Evolutionary conservation across 2,113 vertebrate genomes (phyloP), one percentile per base, ranked within the genome.

Genomic region (Mesoclemmys tuberculata): DNA sequence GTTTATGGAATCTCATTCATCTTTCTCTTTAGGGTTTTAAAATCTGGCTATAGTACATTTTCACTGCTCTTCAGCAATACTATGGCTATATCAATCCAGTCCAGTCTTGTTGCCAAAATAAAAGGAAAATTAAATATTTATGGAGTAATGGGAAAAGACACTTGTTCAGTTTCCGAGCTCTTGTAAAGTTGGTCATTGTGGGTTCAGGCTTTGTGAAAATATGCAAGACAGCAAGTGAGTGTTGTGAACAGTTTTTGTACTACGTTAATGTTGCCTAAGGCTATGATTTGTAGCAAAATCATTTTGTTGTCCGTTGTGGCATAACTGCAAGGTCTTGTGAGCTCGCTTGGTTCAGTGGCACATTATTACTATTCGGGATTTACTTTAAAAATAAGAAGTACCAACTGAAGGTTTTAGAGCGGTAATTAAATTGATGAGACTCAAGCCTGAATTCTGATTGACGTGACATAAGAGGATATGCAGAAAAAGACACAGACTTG

Each of bases 391-490:
- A 94, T 88, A 96, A 96, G 52, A 21, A 87, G 29, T 35, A 24
- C 4, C 21, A 93, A 93, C 94, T 82, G 29, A 88, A 85, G 31
- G 41, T 86, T 96, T 96, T 91, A 92, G 22, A 91, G 56, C 27
- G 93, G 82, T 88, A 96, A 94, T 85, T 94, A 93, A 84, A 94
- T 88, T 88, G 74, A 74, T 55, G 92, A 88, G 54, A 88, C 38
- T 96, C 58, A 89, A 90, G 51, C 41, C 75, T 46, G 48, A 94
- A 88, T 94, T 96, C 86, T 85, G 92, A 80, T 79, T 94, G 79
- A 80, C 74, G 94, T 94, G 83, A 94, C 92, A 49, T 91, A 96
- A 94, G 89, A 97, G 88, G 87, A 89, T 93, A 95, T 44, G 46
- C 26, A 86, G 64, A 54, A 89, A 96, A 97, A 94, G 74, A 24